Percentiles rank a stretch among this genome's conserved stretches.
phyloP scores from a whole-genome alignment of 2,888 invertebrate genomes.

The Stegophylla sp. region DNA sequence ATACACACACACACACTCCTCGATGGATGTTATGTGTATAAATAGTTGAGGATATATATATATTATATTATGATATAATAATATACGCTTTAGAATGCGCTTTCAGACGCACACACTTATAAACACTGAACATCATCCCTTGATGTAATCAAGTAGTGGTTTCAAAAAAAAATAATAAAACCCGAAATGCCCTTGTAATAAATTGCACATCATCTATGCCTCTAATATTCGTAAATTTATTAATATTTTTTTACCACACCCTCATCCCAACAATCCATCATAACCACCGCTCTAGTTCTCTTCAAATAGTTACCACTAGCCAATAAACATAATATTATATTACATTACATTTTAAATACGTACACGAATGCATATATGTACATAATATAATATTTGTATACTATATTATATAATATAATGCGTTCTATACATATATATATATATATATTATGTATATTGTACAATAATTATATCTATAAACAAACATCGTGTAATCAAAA shows the following conservation, averaged over 20 bases:
- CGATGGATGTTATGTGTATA: constrained; percentile 1
- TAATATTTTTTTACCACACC: neutral
- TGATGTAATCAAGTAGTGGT: constrained; percentile 4
- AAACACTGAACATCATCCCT: neutral
- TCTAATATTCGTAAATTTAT: neutral
- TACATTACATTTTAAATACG: neutral
- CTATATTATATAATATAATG: no score
- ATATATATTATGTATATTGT: constrained; percentile 65
- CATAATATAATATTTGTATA: neutral
- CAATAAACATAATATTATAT: no score
- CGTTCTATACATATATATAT: constrained; percentile 64
- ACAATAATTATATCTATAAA: neutral
- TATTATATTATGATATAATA: neutral
- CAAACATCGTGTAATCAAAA: constrained; percentile 7
- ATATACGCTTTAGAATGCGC: constrained; percentile 30
- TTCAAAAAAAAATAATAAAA: constrained; percentile 3
- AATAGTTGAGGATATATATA: neutral
- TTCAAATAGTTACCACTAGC: no score
- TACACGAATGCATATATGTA: neutral
- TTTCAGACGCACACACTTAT: constrained; percentile 16
- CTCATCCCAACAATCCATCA: neutral
- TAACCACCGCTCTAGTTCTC: neutral
- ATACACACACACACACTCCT: neutral
- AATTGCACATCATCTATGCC: neutral
- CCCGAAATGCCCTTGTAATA: neutral